Percentiles rank a stretch among this genome's conserved stretches.
Evolutionary conservation across 2,113 vertebrate species (phyloP).

Genomic region (Apodemus sylvaticus): DNA sequence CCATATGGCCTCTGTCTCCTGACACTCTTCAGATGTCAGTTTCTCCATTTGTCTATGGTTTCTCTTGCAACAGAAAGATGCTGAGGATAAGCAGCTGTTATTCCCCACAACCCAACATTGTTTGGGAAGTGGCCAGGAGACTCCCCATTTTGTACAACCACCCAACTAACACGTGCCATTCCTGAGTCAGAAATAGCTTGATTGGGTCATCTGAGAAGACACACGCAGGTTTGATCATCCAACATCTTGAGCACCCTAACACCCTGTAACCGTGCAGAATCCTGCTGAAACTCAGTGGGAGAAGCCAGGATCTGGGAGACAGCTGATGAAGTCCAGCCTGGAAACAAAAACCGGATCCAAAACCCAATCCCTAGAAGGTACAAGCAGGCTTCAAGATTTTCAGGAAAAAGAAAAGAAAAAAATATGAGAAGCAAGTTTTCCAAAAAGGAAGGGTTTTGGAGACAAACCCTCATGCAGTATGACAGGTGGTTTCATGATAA

Average conservation of each 20-base stretch:
- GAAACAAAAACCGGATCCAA: background rate
- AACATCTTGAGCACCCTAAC: accelerated
- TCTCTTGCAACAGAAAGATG: background rate
- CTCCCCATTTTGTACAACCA: background rate
- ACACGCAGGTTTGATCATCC: background rate
- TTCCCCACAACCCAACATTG: background rate
- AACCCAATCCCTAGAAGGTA: background rate
- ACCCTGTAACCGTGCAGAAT: background rate
- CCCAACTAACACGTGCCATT: background rate
- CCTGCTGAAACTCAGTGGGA: background rate
- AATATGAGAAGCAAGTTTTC: background rate
- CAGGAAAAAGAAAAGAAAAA: too few species aligned
- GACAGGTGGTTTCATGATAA: background rate
- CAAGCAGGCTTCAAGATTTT: background rate
- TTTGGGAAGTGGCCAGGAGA: background rate
- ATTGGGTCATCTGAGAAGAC: background rate
- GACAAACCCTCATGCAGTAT: background rate
- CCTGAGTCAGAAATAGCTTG: background rate
- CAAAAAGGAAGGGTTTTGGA: background rate
- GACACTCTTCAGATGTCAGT: background rate
- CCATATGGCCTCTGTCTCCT: background rate
- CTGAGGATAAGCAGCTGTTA: background rate
- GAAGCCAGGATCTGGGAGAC: background rate
- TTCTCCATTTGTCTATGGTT: background rate
- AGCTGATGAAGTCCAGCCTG: background rate